Evolutionary conservation across 2,113 vertebrate genomes (phyloP).

Genomic region (Tachysurus vachellii): DNA sequence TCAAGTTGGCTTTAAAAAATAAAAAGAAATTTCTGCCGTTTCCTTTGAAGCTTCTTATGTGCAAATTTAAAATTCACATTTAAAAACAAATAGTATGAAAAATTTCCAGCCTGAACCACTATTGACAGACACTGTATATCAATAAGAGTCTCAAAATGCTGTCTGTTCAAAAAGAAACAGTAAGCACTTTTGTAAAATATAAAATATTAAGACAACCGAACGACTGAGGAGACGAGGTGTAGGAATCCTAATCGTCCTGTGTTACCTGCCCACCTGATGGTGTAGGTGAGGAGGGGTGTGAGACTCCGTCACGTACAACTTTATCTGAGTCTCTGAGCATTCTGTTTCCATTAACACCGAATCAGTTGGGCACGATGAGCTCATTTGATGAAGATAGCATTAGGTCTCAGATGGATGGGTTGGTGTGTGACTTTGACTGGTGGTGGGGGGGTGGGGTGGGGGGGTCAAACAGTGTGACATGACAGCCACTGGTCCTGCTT

Average conservation of each 20-base stretch:
- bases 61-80: slow-evolving; percentile 6
- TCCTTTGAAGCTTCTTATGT: background rate
- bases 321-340: background rate
- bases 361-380: slow-evolving; percentile 2
- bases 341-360: background rate
- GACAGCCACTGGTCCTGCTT: slow-evolving; percentile 64
- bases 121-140: slow-evolving; percentile 25
- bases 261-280: background rate
- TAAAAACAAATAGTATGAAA: background rate
- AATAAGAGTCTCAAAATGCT: background rate
- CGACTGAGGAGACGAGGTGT: background rate
- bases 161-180: background rate
- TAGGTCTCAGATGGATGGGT: slow-evolving; percentile 41
- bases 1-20: background rate
- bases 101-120: background rate
- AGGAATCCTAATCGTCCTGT: background rate
- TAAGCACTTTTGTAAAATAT: background rate
- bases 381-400: slow-evolving; percentile 41
- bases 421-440: slow-evolving; percentile 37
- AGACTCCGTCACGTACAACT: background rate
- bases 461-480: slow-evolving; percentile 40
- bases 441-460: background rate
- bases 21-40: slow-evolving; percentile 2
- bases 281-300: background rate
- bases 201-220: background rate